These are phyloP conservation scores for Blastomussa wellsi DNA, from an alignment of 92 coral and sea anemone species.

Conservation along the genomic window DNA sequence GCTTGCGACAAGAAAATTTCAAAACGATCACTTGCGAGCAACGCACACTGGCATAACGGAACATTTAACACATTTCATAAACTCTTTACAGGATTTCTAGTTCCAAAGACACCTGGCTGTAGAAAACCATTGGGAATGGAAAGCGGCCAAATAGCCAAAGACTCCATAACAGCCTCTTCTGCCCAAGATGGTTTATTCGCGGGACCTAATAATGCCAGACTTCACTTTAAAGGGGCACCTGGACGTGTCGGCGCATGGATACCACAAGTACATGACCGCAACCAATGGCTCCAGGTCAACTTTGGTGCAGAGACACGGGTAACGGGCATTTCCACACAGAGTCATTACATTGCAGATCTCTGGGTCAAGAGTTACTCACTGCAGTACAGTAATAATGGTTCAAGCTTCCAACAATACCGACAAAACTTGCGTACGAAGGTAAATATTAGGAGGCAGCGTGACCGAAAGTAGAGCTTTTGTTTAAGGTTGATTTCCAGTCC, in stretches of 20 bases:
- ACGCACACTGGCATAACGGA: too few relatives aligned
- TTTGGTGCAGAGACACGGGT: constrained; percentile 42
- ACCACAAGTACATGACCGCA: constrained; percentile 13
- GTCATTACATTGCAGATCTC: not conserved
- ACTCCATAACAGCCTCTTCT: not conserved
- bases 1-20: too few relatives aligned
- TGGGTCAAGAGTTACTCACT: constrained; percentile 41
- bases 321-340: constrained; percentile 44
- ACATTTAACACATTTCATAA: too few relatives aligned
- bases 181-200: not conserved
- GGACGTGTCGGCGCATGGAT: constrained; percentile 4
- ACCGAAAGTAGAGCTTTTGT: too few relatives aligned
- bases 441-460: too few relatives aligned
- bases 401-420: constrained; percentile 11
- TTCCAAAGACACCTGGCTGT: constrained; percentile 12
- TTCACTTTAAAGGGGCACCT: not conserved
- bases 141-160: not conserved
- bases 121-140: constrained; percentile 35
- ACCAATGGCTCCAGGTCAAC: constrained; percentile 44
- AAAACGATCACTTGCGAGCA: too few relatives aligned
- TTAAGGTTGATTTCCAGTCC: too few relatives aligned
- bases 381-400: constrained; percentile 25
- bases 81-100: not conserved
- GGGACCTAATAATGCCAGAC: not conserved
- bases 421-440: constrained; percentile 31